Evolutionary conservation across 2,113 vertebrate species (phyloP), one percentile per base, ranked within the genome.

Genomic region (Nothoprocta perdicaria): DNA sequence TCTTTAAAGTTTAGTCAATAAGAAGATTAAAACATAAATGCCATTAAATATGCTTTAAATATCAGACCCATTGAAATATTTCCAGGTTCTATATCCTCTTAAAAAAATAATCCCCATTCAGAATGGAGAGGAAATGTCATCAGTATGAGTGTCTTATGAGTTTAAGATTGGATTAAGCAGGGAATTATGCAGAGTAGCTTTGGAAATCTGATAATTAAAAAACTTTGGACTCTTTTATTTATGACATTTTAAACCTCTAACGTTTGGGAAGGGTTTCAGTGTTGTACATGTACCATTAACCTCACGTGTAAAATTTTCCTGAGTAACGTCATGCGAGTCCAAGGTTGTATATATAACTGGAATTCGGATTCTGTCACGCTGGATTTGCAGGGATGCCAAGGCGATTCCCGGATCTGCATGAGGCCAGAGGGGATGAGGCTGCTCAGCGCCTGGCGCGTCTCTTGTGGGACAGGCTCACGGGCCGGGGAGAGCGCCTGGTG

Each of bases 21-120:
- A 97, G 97, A 96, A 97, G 97, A 98, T 98, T 97, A 98, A 97
- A 97, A 96, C 78, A 96, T 97, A 97, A 98, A 98, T 97, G 96
- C 96, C 96, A 96, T 93, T 97, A 97, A 98, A 97, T 96, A 96
- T 96, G 96, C 95, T 97, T 97, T 98, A 97, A 97, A 97, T 98
- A 98, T 96, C 97, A 97, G 84, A 85, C 90, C 91, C 92, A 96
- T 87, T 97, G 96, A 97, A 97, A 97, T 96, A 97, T 91, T 97
- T 97, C 94, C 95, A 97, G 95, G 79, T 97, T 96, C 96, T 97
- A 67, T 97, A 98, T 97, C 97, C 96, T 98, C 97, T 98, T 98
- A 97, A 95, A 97, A 38, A 88, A 93, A 96, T 98, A 98, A 97
- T 97, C 97, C 91, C 77, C 86, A 96, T 97, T 97, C 96, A 96